Base-by-base conservation (phyloP, 2,797 vertebrate species). In the Bovichtus variegatus region DNA sequence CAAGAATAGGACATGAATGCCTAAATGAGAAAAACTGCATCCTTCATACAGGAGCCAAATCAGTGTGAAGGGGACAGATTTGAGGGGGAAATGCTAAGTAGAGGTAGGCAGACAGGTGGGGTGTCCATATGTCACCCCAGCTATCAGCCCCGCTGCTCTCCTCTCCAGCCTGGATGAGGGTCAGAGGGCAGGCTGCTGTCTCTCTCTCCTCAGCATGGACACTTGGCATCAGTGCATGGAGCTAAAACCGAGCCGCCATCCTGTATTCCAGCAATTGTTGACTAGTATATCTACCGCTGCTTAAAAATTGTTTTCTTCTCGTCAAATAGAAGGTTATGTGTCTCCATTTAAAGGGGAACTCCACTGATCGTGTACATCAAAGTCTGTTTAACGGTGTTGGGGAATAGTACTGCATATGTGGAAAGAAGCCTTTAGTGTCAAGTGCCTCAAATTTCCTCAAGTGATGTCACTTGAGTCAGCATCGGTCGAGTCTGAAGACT, bases 81-180 rank as follows among this genome's bases (percentile, higher is more conserved):
- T 62, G 18, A 31, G 75, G 44, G 74, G 29, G n/a, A 44, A 23
- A 72, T 19, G 74, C 58, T 82, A 66, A 81, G 82, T 34, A 41
- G 86, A 88, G 81, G 81, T 76, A 38, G 84, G 71, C 66, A 57
- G 84, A 86, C 85, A 87, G 87, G 85, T 86, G 88, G 84, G 71
- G 68, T 1, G 64, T 76, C 87, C 87, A 85, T 87, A 82, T 90
- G 89, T 76, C 73, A 0, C 55, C 41, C 3, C 61, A 31, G 63
- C 34, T 19, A 47, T 73, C 62, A 19, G 58, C 34, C 61, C 73
- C 13, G 67, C 70, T 41, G 55, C 74, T 44, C 63, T 49, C 79
- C 57, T 66, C 64, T 77, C 81, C 80, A 76, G 75, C 77, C 74
- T 57, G 68, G 81, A 75, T 6, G 3, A 9, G 76, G 87, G 89